phyloP scores from a whole-genome alignment of 2,888 invertebrate species.

The Drosophila putrida region DNA sequence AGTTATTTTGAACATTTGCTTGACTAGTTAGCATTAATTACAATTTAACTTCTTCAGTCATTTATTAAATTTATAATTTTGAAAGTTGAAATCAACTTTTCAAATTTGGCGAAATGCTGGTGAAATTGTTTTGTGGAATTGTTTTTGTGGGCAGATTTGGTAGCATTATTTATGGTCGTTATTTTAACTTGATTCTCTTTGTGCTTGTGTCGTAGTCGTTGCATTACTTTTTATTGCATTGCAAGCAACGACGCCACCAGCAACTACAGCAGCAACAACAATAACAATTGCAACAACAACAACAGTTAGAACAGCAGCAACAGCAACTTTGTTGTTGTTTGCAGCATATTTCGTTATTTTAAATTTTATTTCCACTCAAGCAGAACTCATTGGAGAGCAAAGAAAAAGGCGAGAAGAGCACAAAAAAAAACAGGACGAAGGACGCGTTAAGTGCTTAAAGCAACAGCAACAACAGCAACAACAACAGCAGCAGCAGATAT shows the following conservation, averaged over 20 bases:
- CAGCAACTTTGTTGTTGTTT: slow-evolving; percentile 37
- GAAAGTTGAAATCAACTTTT: too few species aligned
- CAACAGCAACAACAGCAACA: slow-evolving; percentile 10
- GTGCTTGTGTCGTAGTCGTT: slow-evolving; percentile 31
- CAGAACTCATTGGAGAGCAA: slow-evolving; percentile 51
- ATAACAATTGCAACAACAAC: slow-evolving; percentile 15
- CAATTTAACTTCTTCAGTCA: too few species aligned
- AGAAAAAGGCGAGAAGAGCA: slow-evolving; percentile 32
- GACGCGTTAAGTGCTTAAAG: slow-evolving; percentile 54
- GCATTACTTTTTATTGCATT: slow-evolving; percentile 61
- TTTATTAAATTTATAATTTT: too few species aligned
- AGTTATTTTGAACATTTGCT: too few species aligned
- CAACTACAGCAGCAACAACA: slow-evolving; percentile 14
- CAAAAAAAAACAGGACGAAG: slow-evolving; percentile 7
- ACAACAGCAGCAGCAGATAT: slow-evolving; percentile 7
- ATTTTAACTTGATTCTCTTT: slow-evolving; percentile 47
- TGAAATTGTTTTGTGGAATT: slow-evolving; percentile 25
- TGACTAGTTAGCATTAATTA: too few species aligned
- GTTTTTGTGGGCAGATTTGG: slow-evolving; percentile 12
- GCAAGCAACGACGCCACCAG: slow-evolving; percentile 25
- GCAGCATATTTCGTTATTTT: slow-evolving; percentile 65
- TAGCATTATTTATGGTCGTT: slow-evolving; percentile 57
- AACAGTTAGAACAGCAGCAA: slow-evolving; percentile 5
- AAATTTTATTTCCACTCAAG: slow-evolving; percentile 68
- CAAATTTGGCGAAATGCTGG: slow-evolving; percentile 7